A percentile compares a stretch with the other conserved stretches of the same genome.
Conservation (phyloP, 2,113 vertebrate species). For the Lampris megalopsis region DNA sequence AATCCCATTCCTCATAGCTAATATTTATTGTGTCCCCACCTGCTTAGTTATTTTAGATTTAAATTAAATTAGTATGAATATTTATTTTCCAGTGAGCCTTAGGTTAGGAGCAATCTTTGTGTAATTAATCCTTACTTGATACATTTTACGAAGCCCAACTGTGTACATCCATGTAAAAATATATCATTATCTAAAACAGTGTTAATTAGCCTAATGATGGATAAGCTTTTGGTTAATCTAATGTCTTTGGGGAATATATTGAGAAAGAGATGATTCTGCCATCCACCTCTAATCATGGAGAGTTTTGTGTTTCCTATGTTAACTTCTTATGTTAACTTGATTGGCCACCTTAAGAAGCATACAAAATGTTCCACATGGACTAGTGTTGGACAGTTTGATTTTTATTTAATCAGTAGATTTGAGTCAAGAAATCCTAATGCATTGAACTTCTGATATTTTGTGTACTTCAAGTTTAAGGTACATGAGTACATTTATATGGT, state of each 20-base stretch:
- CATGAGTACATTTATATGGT: too few species aligned
- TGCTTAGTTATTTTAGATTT: too few species aligned
- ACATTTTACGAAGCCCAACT: conserved; percentile 33
- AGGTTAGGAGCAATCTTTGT: conserved; percentile 20
- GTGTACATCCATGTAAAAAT: conserved; percentile 28
- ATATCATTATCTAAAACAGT: conserved; percentile 28
- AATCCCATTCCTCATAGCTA: conserved; percentile 1
- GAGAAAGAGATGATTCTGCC: conserved; percentile 30
- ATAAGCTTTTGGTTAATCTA: conserved; percentile 41
- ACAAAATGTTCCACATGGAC: too few species aligned
- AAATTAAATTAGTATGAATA: background rate
- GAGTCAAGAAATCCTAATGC: too few species aligned
- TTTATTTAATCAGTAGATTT: too few species aligned
- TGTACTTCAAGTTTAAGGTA: too few species aligned
- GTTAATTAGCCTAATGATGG: background rate
- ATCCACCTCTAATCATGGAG: conserved; percentile 23
- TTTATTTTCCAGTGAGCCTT: conserved; percentile 10
- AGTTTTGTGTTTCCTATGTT: conserved; percentile 42
- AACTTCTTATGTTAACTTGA: conserved; percentile 17
- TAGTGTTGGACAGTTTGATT: too few species aligned
- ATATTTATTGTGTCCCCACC: background rate
- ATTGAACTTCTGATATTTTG: too few species aligned
- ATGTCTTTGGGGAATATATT: conserved; percentile 52
- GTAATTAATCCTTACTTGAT: conserved; percentile 31
- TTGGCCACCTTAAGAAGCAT: too few species aligned